Percentiles rank a stretch among this genome's conserved stretches.
phyloP scores from a whole-genome alignment of 2,888 invertebrate species.

The Pachydiplax longipennis region DNA sequence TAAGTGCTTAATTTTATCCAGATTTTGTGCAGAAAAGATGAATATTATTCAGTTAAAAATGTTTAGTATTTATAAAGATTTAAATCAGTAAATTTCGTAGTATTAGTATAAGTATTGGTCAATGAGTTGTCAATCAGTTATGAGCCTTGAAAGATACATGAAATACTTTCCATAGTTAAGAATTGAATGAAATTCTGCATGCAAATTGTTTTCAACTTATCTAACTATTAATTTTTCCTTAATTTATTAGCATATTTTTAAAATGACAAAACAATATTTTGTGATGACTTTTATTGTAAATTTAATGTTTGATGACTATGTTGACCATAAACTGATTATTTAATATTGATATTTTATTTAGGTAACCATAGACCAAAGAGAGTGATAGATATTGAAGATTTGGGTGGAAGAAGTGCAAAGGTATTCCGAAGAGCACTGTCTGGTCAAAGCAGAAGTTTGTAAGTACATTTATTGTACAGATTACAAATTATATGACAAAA shows the following conservation, averaged over 20 bases:
- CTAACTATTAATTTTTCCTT: neutral
- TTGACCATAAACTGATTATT: neutral
- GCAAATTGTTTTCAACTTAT: neutral
- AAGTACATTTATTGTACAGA: neutral
- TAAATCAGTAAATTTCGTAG: no score
- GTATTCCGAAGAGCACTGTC: conserved; percentile 9
- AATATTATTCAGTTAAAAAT: no score
- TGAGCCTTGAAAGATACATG: neutral
- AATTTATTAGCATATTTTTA: neutral
- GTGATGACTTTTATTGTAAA: no score
- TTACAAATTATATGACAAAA: no score
- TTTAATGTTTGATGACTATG: no score
- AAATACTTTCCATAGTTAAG: neutral
- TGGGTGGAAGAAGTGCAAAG: conserved; percentile 20
- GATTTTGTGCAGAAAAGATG: no score
- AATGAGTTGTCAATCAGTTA: no score
- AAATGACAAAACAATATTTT: no score
- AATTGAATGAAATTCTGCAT: neutral
- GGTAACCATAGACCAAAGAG: neutral
- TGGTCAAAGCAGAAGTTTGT: conserved; percentile 7
- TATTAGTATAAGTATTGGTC: no score
- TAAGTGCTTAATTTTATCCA: no score
- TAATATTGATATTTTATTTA: neutral
- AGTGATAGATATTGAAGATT: conserved; percentile 22
- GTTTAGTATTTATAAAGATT: no score